Conservation (phyloP, 2,113 vertebrate genomes). For the Neodon shergylaensis region DNA sequence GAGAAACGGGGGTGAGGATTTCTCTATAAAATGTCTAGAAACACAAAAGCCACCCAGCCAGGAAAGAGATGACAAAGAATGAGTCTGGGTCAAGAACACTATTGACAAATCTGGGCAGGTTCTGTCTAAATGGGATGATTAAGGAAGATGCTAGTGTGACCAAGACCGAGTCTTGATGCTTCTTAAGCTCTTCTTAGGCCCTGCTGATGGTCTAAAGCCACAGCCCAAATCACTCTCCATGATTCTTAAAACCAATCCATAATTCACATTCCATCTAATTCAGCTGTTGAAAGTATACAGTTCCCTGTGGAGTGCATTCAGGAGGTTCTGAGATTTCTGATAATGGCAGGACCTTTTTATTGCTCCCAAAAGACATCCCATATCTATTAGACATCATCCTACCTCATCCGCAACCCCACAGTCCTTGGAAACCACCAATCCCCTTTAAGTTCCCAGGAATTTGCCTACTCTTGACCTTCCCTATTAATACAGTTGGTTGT, state of each 20-base stretch:
- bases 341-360: slow-evolving; percentile 20
- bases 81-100: background rate
- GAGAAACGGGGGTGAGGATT: background rate
- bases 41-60: background rate
- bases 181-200: too few species aligned
- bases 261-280: background rate
- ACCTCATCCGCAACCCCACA: background rate
- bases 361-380: background rate
- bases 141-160: background rate
- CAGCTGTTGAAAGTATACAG: background rate
- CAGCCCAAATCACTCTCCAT: background rate
- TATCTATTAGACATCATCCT: too few species aligned
- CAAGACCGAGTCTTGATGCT: background rate
- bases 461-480: background rate
- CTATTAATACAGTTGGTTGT: background rate
- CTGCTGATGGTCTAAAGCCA: background rate
- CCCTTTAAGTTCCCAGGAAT: background rate
- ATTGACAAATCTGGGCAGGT: background rate
- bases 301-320: background rate
- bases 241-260: background rate
- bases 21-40: background rate
- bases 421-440: background rate
- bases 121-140: background rate
- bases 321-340: background rate
- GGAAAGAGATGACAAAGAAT: background rate